phyloP scores from a whole-genome alignment of 2,797 vertebrate species.

The Mus minutoides region DNA sequence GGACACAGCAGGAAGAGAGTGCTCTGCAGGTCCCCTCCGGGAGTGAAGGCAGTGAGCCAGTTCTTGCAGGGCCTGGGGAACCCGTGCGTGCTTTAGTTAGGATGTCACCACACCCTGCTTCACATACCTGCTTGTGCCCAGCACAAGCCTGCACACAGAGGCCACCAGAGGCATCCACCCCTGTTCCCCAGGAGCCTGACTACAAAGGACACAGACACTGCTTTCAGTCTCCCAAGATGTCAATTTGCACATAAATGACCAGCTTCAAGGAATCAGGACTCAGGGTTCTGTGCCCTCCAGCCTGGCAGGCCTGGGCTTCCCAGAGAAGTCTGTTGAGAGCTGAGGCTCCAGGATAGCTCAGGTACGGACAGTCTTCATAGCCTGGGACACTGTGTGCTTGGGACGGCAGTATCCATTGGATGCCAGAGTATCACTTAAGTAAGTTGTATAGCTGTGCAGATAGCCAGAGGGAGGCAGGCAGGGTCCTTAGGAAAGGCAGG shows the following conservation, averaged over 20 bases:
- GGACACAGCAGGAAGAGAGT: neutral
- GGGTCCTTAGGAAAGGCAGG: neutral
- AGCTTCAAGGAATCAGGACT: neutral
- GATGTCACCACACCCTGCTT: neutral
- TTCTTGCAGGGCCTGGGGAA: neutral
- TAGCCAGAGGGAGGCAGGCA: neutral
- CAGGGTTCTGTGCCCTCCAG: neutral
- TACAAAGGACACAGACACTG: neutral
- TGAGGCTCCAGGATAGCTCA: neutral
- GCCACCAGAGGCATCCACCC: neutral
- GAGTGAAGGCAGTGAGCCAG: neutral
- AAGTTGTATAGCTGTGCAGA: neutral
- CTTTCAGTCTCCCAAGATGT: neutral
- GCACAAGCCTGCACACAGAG: neutral
- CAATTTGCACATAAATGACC: neutral
- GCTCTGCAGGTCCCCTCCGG: neutral
- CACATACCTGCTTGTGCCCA: neutral
- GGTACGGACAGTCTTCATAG: no score
- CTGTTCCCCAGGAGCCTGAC: neutral
- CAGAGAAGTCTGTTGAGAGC: neutral
- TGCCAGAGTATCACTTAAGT: fast-evolving
- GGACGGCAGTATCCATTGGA: fast-evolving
- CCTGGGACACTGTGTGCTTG: neutral
- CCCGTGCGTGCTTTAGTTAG: neutral
- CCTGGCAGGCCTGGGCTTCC: neutral